These are phyloP conservation scores for Lepidurus packardi DNA, from an alignment of 1,140 invertebrate genomes.

Conservation along the genomic window DNA sequence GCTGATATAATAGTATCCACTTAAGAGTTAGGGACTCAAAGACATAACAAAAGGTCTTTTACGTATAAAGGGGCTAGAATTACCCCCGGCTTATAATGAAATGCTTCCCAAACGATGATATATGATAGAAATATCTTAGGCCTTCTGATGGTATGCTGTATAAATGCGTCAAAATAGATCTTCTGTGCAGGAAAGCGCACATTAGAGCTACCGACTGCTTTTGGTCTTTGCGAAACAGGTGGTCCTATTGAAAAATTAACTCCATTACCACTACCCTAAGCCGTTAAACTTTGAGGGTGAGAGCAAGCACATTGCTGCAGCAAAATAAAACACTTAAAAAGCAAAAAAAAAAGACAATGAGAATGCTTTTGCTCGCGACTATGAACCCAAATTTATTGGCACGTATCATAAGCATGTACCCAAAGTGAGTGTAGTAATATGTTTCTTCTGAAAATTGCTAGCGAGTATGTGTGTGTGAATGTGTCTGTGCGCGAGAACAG, in stretches of 20 bases:
- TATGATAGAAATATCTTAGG: neutral
- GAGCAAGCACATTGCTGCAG: neutral
- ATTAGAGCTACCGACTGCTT: neutral
- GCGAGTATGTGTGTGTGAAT: neutral
- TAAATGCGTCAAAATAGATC: neutral
- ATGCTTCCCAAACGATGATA: neutral
- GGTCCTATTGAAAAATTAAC: conserved; percentile 5
- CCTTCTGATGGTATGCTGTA: neutral
- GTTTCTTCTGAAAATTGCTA: neutral
- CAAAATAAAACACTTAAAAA: neutral
- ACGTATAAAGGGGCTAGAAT: neutral
- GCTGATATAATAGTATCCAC: too few species aligned
- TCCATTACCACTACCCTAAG: conserved; percentile 1
- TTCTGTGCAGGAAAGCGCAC: neutral
- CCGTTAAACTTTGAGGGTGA: neutral
- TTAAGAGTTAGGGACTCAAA: too few species aligned
- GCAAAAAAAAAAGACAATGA: neutral
- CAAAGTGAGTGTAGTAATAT: neutral
- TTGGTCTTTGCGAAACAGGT: conserved; percentile 2
- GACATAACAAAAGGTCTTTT: neutral
- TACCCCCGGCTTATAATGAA: neutral
- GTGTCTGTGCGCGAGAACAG: neutral
- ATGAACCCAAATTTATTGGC: conserved; percentile 1
- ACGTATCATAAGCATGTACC: conserved; percentile 11
- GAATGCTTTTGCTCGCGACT: neutral